Conservation (phyloP, 2,888 invertebrate genomes). For the Sussaba pulchella region DNA sequence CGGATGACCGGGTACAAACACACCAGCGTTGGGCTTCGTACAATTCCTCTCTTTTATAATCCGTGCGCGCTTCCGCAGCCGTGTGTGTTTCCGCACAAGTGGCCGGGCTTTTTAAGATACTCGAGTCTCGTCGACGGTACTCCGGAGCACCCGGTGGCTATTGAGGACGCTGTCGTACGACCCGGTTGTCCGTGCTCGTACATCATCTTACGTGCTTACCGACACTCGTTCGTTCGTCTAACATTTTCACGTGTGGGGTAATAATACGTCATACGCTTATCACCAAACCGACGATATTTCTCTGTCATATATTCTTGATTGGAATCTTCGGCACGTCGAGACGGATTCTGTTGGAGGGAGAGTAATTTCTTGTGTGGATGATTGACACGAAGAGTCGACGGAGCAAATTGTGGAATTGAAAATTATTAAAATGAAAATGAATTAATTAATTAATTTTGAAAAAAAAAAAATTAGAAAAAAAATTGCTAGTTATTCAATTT, state of each 20-base stretch:
- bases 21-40: neutral
- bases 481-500: too few species aligned
- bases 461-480: too few species aligned
- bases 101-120: slow-evolving; percentile 43
- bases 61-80: neutral
- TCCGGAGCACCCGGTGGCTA: slow-evolving; percentile 37
- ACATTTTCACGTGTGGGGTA: slow-evolving; percentile 10
- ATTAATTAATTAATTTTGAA: too few species aligned
- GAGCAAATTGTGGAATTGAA: too few species aligned
- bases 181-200: slow-evolving; percentile 10
- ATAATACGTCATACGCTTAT: slow-evolving; percentile 22
- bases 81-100: slow-evolving; percentile 33
- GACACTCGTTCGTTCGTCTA: too few species aligned
- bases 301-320: too few species aligned
- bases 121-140: slow-evolving; percentile 40
- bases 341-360: too few species aligned
- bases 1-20: neutral
- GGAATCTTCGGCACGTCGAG: too few species aligned
- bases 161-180: slow-evolving; percentile 60
- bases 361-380: too few species aligned
- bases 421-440: too few species aligned
- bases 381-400: too few species aligned
- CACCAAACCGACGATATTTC: too few species aligned
- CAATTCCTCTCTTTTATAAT: slow-evolving; percentile 1
- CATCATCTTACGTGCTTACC: slow-evolving; percentile 28